These are phyloP conservation scores for Stegodyphus dumicola DNA, from an alignment of 1,140 invertebrate genomes.

Conservation along the genomic window DNA sequence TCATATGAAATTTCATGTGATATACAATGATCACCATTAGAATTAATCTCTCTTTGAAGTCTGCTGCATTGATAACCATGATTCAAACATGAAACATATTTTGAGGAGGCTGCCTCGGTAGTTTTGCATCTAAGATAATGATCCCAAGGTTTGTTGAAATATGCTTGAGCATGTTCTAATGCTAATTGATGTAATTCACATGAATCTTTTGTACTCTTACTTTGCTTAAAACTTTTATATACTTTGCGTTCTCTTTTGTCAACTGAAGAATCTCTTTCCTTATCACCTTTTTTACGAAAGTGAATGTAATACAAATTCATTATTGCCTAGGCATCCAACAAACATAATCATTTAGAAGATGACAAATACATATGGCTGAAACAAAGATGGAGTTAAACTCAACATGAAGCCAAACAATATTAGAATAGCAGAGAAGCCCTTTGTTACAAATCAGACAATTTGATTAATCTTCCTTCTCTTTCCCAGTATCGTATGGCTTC, in stretches of 20 bases:
- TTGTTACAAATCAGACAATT: no score
- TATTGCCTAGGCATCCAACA: not conserved
- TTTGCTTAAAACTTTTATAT: not conserved
- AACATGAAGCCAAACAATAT: no score
- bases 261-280: not conserved
- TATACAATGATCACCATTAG: not conserved
- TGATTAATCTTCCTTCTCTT: no score
- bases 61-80: not conserved
- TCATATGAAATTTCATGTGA: no score
- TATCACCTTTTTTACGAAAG: constrained; percentile 4
- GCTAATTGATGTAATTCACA: constrained; percentile 31
- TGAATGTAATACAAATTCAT: constrained; percentile 52
- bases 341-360: no score
- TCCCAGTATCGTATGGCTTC: no score
- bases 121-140: constrained; percentile 37
- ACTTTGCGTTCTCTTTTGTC: not conserved
- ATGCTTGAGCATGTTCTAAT: constrained; percentile 41
- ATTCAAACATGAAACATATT: not conserved
- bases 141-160: constrained; percentile 49
- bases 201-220: constrained; percentile 15
- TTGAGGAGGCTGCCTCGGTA: not conserved
- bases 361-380: no score
- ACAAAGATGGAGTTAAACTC: no score
- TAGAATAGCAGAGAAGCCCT: no score
- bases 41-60: not conserved